Base-by-base conservation (phyloP, 2,888 invertebrate species). In the Lysandra bellargus region DNA sequence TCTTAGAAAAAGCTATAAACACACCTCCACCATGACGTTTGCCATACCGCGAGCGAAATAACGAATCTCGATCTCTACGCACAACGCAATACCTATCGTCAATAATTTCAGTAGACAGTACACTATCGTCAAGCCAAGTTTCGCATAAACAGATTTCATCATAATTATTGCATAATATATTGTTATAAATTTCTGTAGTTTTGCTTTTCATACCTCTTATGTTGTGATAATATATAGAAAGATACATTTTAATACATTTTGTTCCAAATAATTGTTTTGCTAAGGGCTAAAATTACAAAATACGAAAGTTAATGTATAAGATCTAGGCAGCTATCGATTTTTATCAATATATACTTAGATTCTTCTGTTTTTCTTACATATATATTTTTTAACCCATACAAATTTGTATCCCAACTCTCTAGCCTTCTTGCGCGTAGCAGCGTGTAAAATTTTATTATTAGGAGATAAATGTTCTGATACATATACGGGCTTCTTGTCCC, bases 341-440 rank as follows among this genome's bases (percentile, higher is more conserved):
- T 79, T 40, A 75, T 57, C 7, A 79, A 37, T 1, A 75, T 75
- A 44, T 79, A 60, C 33, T 74, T 60, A n/a, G 79, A 75, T 17
- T 73, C 72, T 9, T 79, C 79, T 37, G 72, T 69, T 72, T 82
- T 82, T 17, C 81, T 64, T 12, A 81, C 78, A 60, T 73, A 73
- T 7, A 73, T 44, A 40, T 44, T 49, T 30, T 57, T 30, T 76
- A 6, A 76, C 57, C 76, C 76, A 76, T 17, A 76, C 53, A 57
- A 57, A 76, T 30, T 76, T 76, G 53, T 53, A 76, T 6, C 53
- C 49, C 14, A 23, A 2, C n/a, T 76, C 23, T 30, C n/a, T 76
- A 4, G 76, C 76, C 49, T 53, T 76, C 30, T 76, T 44, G 7
- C 57, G 23, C n/a, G 75, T 33, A 14, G 72, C 72, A 72, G 72